Base-by-base conservation (phyloP, 1,140 invertebrate genomes). In the Metopolophium dirhodum region DNA sequence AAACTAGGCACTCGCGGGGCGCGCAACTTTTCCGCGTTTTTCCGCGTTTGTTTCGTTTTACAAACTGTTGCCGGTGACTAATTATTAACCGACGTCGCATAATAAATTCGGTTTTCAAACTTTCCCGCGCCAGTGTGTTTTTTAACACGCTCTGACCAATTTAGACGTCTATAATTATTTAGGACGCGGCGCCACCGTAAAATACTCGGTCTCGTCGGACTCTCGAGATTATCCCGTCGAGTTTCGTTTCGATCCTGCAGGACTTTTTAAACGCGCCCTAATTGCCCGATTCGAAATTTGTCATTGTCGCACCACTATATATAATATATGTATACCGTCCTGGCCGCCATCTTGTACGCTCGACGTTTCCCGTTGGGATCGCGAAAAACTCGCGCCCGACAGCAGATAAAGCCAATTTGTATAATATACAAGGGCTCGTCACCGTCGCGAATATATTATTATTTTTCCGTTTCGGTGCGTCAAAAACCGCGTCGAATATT, bases 101-200 rank as follows among this genome's bases (percentile, higher is more conserved):
- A n/a, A 77, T 77, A 77, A 77, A 77, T 77, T 77, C 61, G 22
- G 61, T 77, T 6, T 77, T 77, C 61, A 35, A 77, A 77, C 61
- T 77, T 77, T 77, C 61, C 30, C n/a, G 4, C 61, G 61, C 30
- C 61, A n/a, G 61, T 77, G 61, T 77, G 61, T 77, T 77, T 77
- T 49, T n/a, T n/a, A 77, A 77, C 61, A 18, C 61, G 30, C 61
- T 77, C 4, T n/a, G 61, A 77, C 61, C 61, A n/a, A 77, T 77
- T 77, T 77, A 77, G 30, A 77, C n/a, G n/a, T 77, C 61, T 77
- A 77, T 77, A 77, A 77, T 77, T 77, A 77, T 77, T 77, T 77
- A 77, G 61, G 11, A 77, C n/a, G 30, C 61, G 30, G 61, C 61
- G 30, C 61, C 30, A 77, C 30, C 14, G 30, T n/a, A 77, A 18